phyloP scores from a whole-genome alignment of 1,140 invertebrate species.

The Thaumetopoea pityocampa region DNA sequence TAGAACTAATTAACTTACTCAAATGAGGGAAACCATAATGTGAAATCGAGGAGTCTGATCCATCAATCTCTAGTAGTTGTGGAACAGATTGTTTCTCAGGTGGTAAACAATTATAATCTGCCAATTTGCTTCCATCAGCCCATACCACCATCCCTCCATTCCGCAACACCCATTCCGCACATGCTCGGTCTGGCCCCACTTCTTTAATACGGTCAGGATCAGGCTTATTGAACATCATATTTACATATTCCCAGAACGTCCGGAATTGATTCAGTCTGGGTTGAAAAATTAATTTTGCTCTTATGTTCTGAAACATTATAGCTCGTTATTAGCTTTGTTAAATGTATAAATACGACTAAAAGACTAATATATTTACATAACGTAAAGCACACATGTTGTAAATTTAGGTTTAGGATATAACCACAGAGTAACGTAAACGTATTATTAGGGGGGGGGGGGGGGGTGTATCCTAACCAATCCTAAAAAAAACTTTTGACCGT shows the following conservation, averaged over 20 bases:
- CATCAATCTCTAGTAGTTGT: slow-evolving; percentile 82
- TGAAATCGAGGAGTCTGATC: slow-evolving; percentile 85
- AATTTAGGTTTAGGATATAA: too few relatives aligned
- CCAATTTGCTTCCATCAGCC: slow-evolving; percentile 74
- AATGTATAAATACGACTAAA: too few relatives aligned
- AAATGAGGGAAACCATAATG: slow-evolving; percentile 87
- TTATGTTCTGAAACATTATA: slow-evolving; percentile 12
- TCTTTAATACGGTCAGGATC: slow-evolving; percentile 82
- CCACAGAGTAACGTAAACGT: too few relatives aligned
- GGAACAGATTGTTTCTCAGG: slow-evolving; percentile 42
- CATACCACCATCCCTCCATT: slow-evolving; percentile 88
- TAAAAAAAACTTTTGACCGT: too few relatives aligned
- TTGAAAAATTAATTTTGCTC: slow-evolving; percentile 13
- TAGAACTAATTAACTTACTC: slow-evolving; percentile 61
- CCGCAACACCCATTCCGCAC: slow-evolving; percentile 92
- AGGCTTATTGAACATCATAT: slow-evolving; percentile 79
- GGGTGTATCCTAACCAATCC: too few relatives aligned
- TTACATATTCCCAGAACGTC: slow-evolving; percentile 73
- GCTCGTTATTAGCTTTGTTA: too few relatives aligned
- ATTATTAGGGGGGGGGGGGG: too few relatives aligned
- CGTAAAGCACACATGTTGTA: too few relatives aligned
- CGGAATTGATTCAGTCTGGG: slow-evolving; percentile 30
- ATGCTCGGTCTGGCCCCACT: slow-evolving; percentile 90
- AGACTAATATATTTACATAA: too few relatives aligned
- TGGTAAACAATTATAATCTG: slow-evolving; percentile 85